Base-by-base conservation (phyloP, 2,797 vertebrate species). In the Pseudocheirus occidentalis region DNA sequence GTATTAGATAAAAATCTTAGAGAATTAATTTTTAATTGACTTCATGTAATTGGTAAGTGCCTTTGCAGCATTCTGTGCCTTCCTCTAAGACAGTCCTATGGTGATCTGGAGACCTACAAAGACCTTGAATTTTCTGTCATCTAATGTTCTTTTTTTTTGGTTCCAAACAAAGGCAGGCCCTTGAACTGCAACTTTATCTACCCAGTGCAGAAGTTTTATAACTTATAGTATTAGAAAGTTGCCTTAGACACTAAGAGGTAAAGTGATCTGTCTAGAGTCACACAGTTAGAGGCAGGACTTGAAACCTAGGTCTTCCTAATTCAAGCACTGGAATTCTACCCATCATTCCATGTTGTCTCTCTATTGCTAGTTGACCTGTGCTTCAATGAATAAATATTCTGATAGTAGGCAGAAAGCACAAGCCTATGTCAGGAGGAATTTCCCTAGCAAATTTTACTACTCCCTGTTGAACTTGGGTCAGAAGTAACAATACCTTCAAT, bases 11-110 rank as follows among this genome's bases (percentile, higher is more conserved):
- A 94, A 62, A 29, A 53, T 52, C 40, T 29, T 52, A 73, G 14
- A 4, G 52, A 92, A 90, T 92, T 91, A 94, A 58, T 57, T 94
- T 91, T 21, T 50, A 10, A 55, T 73, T 95, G 93, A 91, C 87
- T 93, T 97, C 34, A 91, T 58, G 50, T 92, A 55, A 95, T 96
- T 93, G 2, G 0, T 34, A 58, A 90, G 21, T 93, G 54, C 91
- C 12, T 93, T 95, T 62, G 31, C 81, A 92, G 81, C 95, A 73
- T 95, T 94, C 11, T 24, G 55, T 29, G 5, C 57, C n/a, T 52
- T 4, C 27, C 46, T 94, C 6, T 10, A 91, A 95, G 27, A 56
- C 12, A 2, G 9, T 31, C 5, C 7, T 90, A 1, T 21, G 59
- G 91, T 90, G 62, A 57, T 34, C 55, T 92, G 24, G 58, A 56